These are phyloP conservation scores for Euborellia annulipes DNA, from an alignment of 1,140 invertebrate genomes.

Conservation along the genomic window DNA sequence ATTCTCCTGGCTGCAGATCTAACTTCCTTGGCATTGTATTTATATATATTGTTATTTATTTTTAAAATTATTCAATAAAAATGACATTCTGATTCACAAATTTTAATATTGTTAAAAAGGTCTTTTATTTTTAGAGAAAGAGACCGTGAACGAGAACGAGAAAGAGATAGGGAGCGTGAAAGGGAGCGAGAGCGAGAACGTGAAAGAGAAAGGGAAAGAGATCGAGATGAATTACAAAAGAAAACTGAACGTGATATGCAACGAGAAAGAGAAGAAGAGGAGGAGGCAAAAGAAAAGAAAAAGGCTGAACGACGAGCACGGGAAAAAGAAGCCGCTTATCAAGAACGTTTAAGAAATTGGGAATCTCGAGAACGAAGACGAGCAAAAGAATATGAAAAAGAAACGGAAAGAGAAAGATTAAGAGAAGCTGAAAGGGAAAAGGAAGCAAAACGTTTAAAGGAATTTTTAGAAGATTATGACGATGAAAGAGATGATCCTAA, in stretches of 20 bases:
- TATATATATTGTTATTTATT: too few species aligned
- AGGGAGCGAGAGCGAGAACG: constrained; percentile 13
- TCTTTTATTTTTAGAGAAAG: too few species aligned
- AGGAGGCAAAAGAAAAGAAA: constrained; percentile 78
- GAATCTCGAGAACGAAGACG: constrained; percentile 85
- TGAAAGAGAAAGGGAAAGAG: constrained; percentile 18
- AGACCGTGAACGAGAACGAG: constrained; percentile 32
- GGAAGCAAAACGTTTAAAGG: constrained; percentile 86
- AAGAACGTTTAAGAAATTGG: constrained; percentile 72
- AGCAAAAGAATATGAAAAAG: constrained; percentile 82
- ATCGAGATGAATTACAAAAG: constrained; percentile 27
- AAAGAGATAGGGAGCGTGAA: constrained; percentile 23
- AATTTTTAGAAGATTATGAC: constrained; percentile 97
- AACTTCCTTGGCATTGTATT: too few species aligned
- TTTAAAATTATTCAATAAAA: too few species aligned
- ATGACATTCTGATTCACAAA: too few species aligned
- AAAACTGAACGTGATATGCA: constrained; percentile 44
- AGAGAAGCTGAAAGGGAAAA: constrained; percentile 70
- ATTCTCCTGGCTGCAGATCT: too few species aligned
- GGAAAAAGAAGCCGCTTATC: constrained; percentile 88
- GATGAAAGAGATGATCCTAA: constrained; percentile 93
- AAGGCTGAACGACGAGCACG: constrained; percentile 76
- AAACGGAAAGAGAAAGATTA: constrained; percentile 65
- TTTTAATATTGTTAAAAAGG: too few species aligned
- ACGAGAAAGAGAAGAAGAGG: constrained; percentile 74